Evolutionary conservation across 2,797 vertebrate genomes (phyloP).

Genomic region (Fringilla coelebs): DNA sequence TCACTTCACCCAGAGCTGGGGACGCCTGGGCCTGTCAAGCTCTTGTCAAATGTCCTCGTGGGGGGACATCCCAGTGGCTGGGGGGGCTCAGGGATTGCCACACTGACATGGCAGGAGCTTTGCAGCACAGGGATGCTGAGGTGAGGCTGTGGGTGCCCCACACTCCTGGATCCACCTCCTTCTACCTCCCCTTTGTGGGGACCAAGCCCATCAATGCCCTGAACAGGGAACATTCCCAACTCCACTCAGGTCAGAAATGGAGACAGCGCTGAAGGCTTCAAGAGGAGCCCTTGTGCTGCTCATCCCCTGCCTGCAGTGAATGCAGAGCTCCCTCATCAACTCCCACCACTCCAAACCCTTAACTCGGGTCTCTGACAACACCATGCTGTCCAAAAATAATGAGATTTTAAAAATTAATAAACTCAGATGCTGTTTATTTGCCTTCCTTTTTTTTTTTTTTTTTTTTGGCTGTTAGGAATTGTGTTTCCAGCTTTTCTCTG

Average conservation of each 20-base stretch:
- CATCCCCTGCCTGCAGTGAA: background rate
- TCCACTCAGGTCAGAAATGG: background rate
- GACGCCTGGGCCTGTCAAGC: background rate
- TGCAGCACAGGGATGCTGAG: background rate
- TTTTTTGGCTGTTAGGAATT: background rate
- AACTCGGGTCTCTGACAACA: slow-evolving; percentile 25
- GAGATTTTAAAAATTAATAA: background rate
- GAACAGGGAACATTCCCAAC: background rate
- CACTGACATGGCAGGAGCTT: background rate
- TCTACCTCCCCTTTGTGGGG: background rate
- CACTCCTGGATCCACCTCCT: background rate
- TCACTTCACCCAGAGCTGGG: background rate
- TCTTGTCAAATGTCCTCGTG: background rate
- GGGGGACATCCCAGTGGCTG: background rate
- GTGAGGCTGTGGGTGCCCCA: background rate
- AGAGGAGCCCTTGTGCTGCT: background rate
- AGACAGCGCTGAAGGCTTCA: rapidly evolving
- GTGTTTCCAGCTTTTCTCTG: slow-evolving; percentile 11
- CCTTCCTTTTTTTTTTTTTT: background rate
- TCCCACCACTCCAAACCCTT: background rate
- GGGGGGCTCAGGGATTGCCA: background rate
- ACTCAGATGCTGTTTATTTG: background rate
- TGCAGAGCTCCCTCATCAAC: background rate
- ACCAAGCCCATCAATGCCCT: background rate
- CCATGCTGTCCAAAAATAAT: slow-evolving; percentile 3